These are phyloP conservation scores for Aurelia aurita DNA, from an alignment of 30 jellyfish, hydroid and myxozoan species.

Conservation along the genomic window DNA sequence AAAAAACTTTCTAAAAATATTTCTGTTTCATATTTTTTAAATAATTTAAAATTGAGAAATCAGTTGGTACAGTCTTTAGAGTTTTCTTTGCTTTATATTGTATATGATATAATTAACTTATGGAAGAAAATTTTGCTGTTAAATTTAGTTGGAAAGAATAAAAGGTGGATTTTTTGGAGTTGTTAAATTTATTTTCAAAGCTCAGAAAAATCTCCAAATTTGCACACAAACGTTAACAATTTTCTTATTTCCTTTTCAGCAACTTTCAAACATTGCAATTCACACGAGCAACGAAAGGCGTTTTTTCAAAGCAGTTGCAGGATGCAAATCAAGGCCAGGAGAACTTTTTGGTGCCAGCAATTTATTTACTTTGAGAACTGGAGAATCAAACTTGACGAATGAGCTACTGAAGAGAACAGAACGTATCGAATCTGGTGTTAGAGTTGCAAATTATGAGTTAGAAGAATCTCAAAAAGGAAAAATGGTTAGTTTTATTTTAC, in stretches of 20 bases:
- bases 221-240: too few species aligned
- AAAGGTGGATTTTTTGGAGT: too few species aligned
- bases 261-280: slow-evolving; percentile 79
- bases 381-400: slow-evolving; percentile 43
- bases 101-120: too few species aligned
- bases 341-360: slow-evolving; percentile 81
- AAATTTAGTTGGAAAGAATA: too few species aligned
- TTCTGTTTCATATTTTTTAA: too few species aligned
- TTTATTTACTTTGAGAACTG: slow-evolving; percentile 47
- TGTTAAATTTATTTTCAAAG: too few species aligned
- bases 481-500: background rate
- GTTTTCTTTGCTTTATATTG: too few species aligned
- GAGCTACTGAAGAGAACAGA: slow-evolving; percentile 65
- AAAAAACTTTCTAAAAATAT: too few species aligned
- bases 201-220: too few species aligned
- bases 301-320: slow-evolving; percentile 77
- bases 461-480: background rate
- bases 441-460: slow-evolving; percentile 27
- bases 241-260: slow-evolving; percentile 35
- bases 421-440: slow-evolving; percentile 70
- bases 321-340: slow-evolving; percentile 66
- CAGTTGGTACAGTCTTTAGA: too few species aligned
- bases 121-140: too few species aligned
- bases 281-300: slow-evolving; percentile 79
- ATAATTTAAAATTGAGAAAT: too few species aligned